These are phyloP conservation scores for Turritopsis dohrnii DNA, from an alignment of 30 jellyfish, hydroid and myxozoan genomes.

Conservation along the genomic window DNA sequence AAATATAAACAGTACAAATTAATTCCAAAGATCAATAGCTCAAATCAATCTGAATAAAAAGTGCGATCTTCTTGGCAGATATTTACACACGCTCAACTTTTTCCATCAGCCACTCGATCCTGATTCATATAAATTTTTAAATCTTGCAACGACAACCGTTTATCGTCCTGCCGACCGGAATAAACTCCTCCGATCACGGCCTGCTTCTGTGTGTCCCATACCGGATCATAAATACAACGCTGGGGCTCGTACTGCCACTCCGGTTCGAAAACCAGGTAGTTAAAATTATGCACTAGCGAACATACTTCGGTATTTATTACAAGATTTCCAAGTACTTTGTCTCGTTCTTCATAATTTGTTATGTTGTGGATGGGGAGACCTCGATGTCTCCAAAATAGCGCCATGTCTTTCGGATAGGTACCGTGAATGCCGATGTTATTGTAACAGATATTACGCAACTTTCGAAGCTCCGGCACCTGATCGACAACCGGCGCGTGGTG, in stretches of 20 bases:
- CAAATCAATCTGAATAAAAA: too few species aligned
- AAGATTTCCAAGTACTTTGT: constrained; percentile 2
- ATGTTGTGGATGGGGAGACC: constrained; percentile 6
- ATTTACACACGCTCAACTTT: neutral
- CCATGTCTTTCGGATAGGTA: constrained; percentile 60
- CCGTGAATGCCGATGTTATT: constrained; percentile 79
- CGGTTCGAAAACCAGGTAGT: constrained; percentile 39
- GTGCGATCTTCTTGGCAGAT: too few species aligned
- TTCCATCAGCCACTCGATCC: neutral
- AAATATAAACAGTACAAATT: too few species aligned
- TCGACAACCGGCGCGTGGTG: constrained; percentile 44
- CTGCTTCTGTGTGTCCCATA: constrained; percentile 78
- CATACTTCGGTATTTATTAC: constrained; percentile 4
- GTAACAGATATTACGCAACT: constrained; percentile 39
- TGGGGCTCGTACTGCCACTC: constrained; percentile 77
- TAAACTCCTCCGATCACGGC: constrained; percentile 40
- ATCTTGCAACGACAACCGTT: constrained; percentile 17
- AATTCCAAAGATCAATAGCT: too few species aligned
- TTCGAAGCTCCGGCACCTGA: neutral
- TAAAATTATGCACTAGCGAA: constrained; percentile 26
- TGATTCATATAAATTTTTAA: neutral
- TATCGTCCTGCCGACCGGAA: constrained; percentile 56
- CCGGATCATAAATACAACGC: constrained; percentile 53
- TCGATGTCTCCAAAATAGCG: constrained; percentile 53
- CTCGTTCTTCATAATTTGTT: constrained; percentile 8